Evolutionary conservation across 2,888 invertebrate genomes (phyloP), one percentile per base, ranked within the genome.

Genomic region (Heliconius cydno): DNA sequence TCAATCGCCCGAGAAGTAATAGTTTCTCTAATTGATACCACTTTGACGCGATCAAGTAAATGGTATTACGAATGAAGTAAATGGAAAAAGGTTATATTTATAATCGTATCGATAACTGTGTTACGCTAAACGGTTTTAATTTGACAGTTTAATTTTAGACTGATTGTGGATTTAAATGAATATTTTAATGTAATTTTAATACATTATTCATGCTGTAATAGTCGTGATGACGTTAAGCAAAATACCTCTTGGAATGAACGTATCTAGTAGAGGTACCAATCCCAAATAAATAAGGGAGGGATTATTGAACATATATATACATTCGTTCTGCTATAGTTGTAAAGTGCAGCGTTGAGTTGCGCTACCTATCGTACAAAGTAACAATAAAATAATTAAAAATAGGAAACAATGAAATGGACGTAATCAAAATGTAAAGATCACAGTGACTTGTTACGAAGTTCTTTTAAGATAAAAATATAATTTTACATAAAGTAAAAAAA

Each of bases 1-100:
- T 88, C 86, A 91, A 90, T 90, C 90, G 88, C 89, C 90, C 88
- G 87, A 87, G 87, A 88, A 87, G 87, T 87, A 88, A 89, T 89
- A 88, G 90, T 90, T 90, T 91, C 89, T 89, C 90, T 93, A 92
- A 93, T 92, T 92, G 92, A 88, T 88, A 87, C 89, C 87, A 81
- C 79, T 82, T 78, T 78, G 83, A 82, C 83, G 88, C 88, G 81
- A 80, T 78, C 70, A 82, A 83, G 76, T 79, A 71, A 79, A 80
- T 82, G 75, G 73, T 30, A 3, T 52, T 72, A 57, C 30, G 72
- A 30, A 72, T 34, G 67, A 30, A 68, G 57, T 76, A 68, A 76
- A 77, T 52, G 30, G 52, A 73, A 72, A 78, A 72, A 66, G 46
- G n/a, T n/a, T n/a, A n/a, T n/a, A n/a, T n/a, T n/a, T n/a, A n/a